These are phyloP conservation scores for Idris sp. DNA, from an alignment of 1,140 invertebrate species.

Conservation along the genomic window DNA sequence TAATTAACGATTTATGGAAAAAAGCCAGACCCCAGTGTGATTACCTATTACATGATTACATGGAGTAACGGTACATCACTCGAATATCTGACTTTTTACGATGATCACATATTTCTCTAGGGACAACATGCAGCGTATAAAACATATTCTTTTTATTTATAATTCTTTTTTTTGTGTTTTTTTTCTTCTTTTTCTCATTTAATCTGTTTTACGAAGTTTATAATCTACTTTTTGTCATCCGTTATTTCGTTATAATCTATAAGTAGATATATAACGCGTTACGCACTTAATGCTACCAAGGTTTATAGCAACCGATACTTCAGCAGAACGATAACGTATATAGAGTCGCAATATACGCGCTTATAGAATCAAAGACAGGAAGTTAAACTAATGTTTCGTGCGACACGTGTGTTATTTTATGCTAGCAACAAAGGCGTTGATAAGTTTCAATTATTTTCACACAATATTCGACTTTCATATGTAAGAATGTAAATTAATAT, in stretches of 20 bases:
- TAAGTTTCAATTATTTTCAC: too few species aligned
- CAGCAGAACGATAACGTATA: slow-evolving; percentile 63
- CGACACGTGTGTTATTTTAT: slow-evolving; percentile 53
- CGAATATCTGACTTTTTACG: slow-evolving; percentile 68
- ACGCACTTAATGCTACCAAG: slow-evolving; percentile 71
- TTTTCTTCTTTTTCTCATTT: slow-evolving; percentile 37
- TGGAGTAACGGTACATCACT: slow-evolving; percentile 67
- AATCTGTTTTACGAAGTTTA: slow-evolving; percentile 60
- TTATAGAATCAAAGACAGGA: slow-evolving; percentile 65
- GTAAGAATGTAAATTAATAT: too few species aligned
- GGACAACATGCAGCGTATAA: slow-evolving; percentile 77
- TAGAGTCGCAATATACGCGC: slow-evolving; percentile 55
- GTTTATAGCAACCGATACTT: slow-evolving; percentile 69
- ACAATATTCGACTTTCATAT: too few species aligned
- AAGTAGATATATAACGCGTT: slow-evolving; percentile 69
- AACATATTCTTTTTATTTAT: slow-evolving; percentile 76
- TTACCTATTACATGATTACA: slow-evolving; percentile 59
- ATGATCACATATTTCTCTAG: slow-evolving; percentile 73
- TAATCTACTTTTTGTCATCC: slow-evolving; percentile 66
- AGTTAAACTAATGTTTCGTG: slow-evolving; percentile 63
- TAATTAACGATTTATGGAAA: slow-evolving; percentile 1
- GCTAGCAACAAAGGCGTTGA: slow-evolving; percentile 26
- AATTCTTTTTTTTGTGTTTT: slow-evolving; percentile 66
- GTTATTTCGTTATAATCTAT: slow-evolving; percentile 67
- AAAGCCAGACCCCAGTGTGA: slow-evolving; percentile 11